These are phyloP conservation scores for Acanthurus tractus DNA, from an alignment of 2,797 vertebrate species.

Conservation along the genomic window DNA sequence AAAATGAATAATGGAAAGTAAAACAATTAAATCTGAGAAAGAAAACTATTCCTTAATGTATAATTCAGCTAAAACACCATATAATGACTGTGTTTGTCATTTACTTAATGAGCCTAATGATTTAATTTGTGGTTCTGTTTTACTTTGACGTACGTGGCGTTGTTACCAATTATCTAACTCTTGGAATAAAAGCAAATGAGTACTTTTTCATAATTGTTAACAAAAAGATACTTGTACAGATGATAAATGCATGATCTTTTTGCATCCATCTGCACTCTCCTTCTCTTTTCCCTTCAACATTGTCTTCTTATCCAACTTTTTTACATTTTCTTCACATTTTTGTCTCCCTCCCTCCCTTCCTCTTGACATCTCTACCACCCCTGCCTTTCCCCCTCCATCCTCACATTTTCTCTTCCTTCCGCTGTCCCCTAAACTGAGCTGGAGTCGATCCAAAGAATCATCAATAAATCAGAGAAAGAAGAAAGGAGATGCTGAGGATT, in stretches of 20 bases:
- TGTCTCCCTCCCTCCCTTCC: neutral
- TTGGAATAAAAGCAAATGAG: neutral
- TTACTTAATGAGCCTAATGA: neutral
- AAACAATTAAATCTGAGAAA: neutral
- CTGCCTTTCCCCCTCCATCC: constrained; percentile 11
- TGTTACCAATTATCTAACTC: neutral
- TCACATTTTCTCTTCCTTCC: neutral
- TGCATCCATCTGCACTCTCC: neutral
- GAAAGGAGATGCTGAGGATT: constrained; percentile 44
- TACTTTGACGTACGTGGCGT: neutral
- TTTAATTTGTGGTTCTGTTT: neutral
- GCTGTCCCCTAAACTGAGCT: constrained; percentile 38
- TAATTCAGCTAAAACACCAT: neutral
- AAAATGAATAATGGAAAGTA: neutral
- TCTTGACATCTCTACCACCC: constrained; percentile 16
- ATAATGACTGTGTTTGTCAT: neutral
- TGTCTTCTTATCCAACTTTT: neutral
- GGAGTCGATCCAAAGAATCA: constrained; percentile 64
- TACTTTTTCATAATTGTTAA: neutral
- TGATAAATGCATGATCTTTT: neutral
- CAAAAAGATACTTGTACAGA: neutral
- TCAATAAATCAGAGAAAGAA: constrained; percentile 74
- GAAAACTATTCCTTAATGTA: neutral
- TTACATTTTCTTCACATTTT: neutral
- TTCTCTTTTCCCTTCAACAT: neutral